Evolutionary conservation across 2,888 invertebrate species (phyloP).

Genomic region (Lasioglossum vierecki): DNA sequence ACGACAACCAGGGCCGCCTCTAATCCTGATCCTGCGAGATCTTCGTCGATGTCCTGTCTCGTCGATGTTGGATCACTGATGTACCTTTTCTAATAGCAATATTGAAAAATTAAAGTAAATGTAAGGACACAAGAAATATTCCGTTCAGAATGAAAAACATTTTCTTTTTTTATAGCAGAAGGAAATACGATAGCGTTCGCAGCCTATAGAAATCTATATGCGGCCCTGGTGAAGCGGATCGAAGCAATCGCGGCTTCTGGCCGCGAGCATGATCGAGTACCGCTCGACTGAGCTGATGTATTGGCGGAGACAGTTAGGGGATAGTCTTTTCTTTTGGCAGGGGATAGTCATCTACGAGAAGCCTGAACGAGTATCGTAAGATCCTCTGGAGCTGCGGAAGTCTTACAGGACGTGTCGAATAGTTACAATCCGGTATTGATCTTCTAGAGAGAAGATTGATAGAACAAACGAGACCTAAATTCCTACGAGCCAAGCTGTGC

Average conservation of each 20-base stretch:
- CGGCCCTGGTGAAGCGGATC: not conserved
- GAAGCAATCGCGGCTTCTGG: not conserved
- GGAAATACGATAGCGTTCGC: not conserved
- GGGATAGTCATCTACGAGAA: not conserved
- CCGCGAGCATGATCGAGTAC: constrained; percentile 9
- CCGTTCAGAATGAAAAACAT: not conserved
- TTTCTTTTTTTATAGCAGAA: not conserved
- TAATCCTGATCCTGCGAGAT: not conserved
- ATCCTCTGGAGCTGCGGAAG: not conserved
- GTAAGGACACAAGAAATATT: no score
- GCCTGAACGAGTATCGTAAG: not conserved
- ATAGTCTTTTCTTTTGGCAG: constrained; percentile 1
- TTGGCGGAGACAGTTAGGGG: constrained; percentile 2
- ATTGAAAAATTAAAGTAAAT: no score
- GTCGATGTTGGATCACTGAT: not conserved
- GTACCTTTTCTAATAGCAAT: no score
- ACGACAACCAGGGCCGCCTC: not conserved
- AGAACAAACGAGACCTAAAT: constrained; percentile 9
- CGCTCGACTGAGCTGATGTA: constrained; percentile 1
- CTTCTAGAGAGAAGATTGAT: not conserved
- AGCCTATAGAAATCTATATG: not conserved
- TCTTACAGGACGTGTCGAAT: not conserved
- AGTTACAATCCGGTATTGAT: not conserved
- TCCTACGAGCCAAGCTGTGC: not conserved
- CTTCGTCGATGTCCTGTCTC: not conserved